Evolutionary conservation across 2,888 invertebrate genomes (phyloP).

Genomic region (Ochropleura leucogaster): DNA sequence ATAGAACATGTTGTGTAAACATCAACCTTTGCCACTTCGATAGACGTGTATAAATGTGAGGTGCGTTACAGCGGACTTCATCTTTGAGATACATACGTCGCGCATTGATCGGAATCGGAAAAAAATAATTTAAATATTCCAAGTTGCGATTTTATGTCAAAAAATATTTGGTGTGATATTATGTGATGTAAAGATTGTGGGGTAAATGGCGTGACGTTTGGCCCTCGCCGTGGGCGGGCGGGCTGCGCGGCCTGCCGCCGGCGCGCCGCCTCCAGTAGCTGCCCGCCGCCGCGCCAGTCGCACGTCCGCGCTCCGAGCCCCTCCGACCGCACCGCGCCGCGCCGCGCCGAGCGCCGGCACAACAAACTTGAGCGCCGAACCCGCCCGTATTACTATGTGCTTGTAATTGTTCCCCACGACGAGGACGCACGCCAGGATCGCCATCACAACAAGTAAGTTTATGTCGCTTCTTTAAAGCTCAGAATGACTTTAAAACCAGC

Average conservation of each 20-base stretch:
- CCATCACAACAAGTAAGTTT: conserved; percentile 77
- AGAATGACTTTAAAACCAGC: conserved; percentile 23
- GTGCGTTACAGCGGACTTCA: conserved; percentile 4
- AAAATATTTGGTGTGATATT: conserved; percentile 79
- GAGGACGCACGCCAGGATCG: conserved; percentile 62
- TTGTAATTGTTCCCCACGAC: conserved; percentile 70
- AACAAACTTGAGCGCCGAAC: conserved; percentile 80
- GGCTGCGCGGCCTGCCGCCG: conserved; percentile 77
- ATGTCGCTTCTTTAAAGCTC: conserved; percentile 53
- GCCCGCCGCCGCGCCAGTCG: conserved; percentile 82
- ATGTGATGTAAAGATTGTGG: conserved; percentile 83
- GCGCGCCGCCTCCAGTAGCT: conserved; percentile 83
- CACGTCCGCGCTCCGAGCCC: conserved; percentile 80
- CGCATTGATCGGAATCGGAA: conserved; percentile 46
- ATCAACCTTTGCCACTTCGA: conserved; percentile 67
- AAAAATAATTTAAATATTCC: conserved; percentile 64
- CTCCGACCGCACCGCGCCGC: conserved; percentile 61
- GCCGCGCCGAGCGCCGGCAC: conserved; percentile 74
- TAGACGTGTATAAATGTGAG: conserved; percentile 28
- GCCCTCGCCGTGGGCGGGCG: conserved; percentile 81
- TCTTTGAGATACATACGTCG: conserved; percentile 25
- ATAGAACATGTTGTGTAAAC: conserved; percentile 68
- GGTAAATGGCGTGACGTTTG: conserved; percentile 84
- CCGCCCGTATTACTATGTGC: conserved; percentile 75
- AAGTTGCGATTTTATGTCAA: conserved; percentile 66